Evolutionary conservation across 2,797 vertebrate species (phyloP).

Genomic region (Neomorphus geoffroyi): DNA sequence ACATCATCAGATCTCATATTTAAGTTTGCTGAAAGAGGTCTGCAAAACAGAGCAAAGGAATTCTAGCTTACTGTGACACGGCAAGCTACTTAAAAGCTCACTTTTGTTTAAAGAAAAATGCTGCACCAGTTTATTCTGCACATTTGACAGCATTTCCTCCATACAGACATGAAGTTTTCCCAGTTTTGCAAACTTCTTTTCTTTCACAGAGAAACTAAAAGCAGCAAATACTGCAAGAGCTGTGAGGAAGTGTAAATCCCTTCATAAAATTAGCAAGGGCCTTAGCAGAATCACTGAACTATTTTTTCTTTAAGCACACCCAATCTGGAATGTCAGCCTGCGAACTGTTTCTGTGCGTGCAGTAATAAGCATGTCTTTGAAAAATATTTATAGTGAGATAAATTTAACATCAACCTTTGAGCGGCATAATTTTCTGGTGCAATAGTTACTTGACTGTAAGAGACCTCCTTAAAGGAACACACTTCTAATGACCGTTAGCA

Average conservation of each 20-base stretch:
- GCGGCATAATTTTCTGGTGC: background rate
- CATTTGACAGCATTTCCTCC: background rate
- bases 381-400: conserved; percentile 56
- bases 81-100: background rate
- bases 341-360: background rate
- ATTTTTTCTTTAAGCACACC: background rate
- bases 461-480: conserved; percentile 9
- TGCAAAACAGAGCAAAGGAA: background rate
- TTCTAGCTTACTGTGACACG: background rate
- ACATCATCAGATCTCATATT: background rate
- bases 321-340: background rate
- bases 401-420: conserved; percentile 59
- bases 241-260: background rate
- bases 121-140: background rate
- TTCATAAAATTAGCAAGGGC: background rate
- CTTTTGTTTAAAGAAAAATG: background rate
- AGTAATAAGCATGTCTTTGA: background rate
- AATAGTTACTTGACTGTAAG: background rate
- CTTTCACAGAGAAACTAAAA: background rate
- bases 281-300: background rate
- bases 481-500: background rate
- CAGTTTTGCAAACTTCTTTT: background rate
- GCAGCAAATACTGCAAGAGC: background rate
- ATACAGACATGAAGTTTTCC: background rate
- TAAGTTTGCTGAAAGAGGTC: background rate